Percentiles rank a stretch among this genome's conserved stretches.
Evolutionary conservation across 2,888 invertebrate species (phyloP).

Genomic region (Ectemnius continuus): DNA sequence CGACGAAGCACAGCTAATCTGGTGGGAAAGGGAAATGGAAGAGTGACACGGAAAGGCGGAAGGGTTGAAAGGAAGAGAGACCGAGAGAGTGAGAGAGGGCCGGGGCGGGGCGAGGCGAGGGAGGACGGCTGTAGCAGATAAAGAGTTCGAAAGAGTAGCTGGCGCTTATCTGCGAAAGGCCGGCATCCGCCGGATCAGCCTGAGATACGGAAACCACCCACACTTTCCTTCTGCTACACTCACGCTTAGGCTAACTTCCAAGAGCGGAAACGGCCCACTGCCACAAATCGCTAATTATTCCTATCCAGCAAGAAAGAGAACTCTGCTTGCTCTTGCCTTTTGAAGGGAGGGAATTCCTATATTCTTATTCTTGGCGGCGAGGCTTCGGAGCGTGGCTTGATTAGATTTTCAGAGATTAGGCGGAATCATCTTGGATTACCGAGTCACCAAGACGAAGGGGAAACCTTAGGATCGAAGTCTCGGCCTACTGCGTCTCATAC

Average conservation of each 20-base stretch:
- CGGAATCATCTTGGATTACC: constrained; percentile 69
- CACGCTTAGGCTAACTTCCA: constrained; percentile 55
- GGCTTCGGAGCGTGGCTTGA: constrained; percentile 55
- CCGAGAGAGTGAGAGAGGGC: constrained; percentile 29
- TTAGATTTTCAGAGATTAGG: constrained; percentile 61
- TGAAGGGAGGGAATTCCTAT: constrained; percentile 13
- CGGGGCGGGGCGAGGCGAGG: constrained; percentile 44
- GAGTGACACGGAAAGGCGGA: constrained; percentile 42
- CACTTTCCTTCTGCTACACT: constrained; percentile 73
- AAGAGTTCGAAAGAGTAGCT: constrained; percentile 74
- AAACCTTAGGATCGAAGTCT: constrained; percentile 75
- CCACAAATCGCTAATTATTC: constrained; percentile 44
- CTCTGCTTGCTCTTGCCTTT: not conserved
- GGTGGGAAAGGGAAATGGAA: constrained; percentile 29
- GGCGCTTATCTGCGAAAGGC: constrained; percentile 71
- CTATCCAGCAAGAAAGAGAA: not conserved
- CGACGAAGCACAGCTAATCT: not conserved
- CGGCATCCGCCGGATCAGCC: constrained; percentile 78
- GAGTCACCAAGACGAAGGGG: constrained; percentile 69
- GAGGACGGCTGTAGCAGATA: constrained; percentile 66
- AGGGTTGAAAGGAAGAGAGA: constrained; percentile 21
- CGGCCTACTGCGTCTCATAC: constrained; percentile 62
- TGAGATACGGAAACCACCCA: constrained; percentile 74
- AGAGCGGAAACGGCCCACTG: constrained; percentile 52
- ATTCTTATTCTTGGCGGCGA: constrained; percentile 40